phyloP scores from a whole-genome alignment of 2,888 invertebrate genomes.

The Rosalia funebris region DNA sequence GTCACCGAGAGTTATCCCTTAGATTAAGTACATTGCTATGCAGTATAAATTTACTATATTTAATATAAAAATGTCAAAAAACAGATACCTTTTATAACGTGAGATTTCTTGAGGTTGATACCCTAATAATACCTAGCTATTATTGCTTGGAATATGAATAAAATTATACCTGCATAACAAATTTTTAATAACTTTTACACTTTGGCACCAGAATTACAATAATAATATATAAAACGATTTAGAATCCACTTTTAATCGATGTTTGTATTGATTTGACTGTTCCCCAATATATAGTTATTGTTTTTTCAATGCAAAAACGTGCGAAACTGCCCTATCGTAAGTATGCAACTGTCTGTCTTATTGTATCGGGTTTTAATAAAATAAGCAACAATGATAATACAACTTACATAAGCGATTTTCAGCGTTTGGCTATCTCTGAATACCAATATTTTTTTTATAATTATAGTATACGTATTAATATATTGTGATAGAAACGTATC shows the following conservation, averaged over 20 bases:
- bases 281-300: constrained; percentile 60
- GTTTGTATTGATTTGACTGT: constrained; percentile 57
- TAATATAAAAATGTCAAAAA: constrained; percentile 37
- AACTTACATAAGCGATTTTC: constrained; percentile 59
- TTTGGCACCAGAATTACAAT: constrained; percentile 64
- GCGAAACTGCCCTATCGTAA: constrained; percentile 47
- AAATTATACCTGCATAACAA: constrained; percentile 52
- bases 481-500: constrained; percentile 62
- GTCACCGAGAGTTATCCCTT: constrained; percentile 50
- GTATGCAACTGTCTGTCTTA: constrained; percentile 9
- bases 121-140: constrained; percentile 30
- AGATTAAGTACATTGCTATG: constrained; percentile 47
- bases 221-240: constrained; percentile 55
- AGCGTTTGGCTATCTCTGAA: constrained; percentile 49
- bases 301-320: constrained; percentile 39
- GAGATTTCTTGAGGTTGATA: constrained; percentile 17
- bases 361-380: constrained; percentile 35
- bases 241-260: constrained; percentile 62
- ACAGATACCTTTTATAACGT: constrained; percentile 22
- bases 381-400: constrained; percentile 60
- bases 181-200: constrained; percentile 60
- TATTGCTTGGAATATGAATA: constrained; percentile 50
- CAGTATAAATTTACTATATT: constrained; percentile 46
- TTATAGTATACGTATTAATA: constrained; percentile 58
- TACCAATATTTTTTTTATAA: constrained; percentile 37